Percentiles rank a stretch among this genome's conserved stretches.
phyloP scores from a whole-genome alignment of 2,888 invertebrate genomes.

The Lepidochrysops patricia region DNA sequence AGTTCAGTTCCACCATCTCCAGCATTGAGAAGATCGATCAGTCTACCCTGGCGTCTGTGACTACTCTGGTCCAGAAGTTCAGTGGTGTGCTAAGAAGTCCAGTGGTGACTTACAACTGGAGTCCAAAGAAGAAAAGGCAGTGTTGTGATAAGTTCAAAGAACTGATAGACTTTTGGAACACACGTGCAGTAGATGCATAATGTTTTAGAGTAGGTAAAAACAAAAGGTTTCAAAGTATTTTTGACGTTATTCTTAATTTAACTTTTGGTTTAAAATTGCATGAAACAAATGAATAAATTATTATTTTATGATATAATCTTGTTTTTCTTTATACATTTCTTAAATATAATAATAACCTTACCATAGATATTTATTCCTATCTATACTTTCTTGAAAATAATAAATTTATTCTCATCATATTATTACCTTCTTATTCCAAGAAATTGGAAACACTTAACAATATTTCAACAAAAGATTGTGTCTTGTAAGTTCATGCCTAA shows the following conservation, averaged over 20 bases:
- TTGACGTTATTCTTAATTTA: background rate
- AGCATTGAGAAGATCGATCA: slow-evolving; percentile 34
- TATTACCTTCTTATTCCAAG: too few relatives aligned
- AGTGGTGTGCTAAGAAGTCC: slow-evolving; percentile 45
- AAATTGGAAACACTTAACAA: too few relatives aligned
- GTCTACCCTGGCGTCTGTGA: slow-evolving; percentile 44
- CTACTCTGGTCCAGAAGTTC: slow-evolving; percentile 53
- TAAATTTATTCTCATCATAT: too few relatives aligned
- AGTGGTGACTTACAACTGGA: slow-evolving; percentile 32
- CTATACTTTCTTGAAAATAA: too few relatives aligned
- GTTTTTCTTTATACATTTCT: background rate
- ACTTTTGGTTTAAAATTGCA: background rate
- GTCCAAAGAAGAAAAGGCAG: slow-evolving; percentile 21
- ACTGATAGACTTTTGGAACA: slow-evolving; percentile 56
- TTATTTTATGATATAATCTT: background rate
- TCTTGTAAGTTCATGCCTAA: too few relatives aligned
- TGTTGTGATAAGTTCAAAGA: slow-evolving; percentile 52
- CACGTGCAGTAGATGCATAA: slow-evolving; percentile 29
- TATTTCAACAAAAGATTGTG: too few relatives aligned
- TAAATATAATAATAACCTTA: too few relatives aligned
- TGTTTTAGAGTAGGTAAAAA: slow-evolving; percentile 16
- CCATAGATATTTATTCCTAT: too few relatives aligned
- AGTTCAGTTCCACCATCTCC: slow-evolving; percentile 41
- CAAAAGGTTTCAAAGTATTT: slow-evolving; percentile 13
- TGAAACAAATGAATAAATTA: slow-evolving; percentile 1